Conservation (phyloP, 2,113 vertebrate species). For the Cynocephalus volans region DNA sequence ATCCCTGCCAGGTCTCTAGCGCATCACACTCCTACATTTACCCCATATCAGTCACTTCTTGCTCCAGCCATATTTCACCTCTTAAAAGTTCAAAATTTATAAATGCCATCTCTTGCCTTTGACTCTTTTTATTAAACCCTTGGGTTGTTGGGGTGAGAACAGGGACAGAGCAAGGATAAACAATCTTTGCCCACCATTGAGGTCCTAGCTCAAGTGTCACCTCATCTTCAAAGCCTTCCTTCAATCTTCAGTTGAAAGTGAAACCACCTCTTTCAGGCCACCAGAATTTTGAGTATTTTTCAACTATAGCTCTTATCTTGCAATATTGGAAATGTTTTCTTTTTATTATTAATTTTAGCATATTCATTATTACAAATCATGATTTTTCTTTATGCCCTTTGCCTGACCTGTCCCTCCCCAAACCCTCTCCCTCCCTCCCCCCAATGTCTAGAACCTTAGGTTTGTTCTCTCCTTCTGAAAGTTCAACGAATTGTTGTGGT, state of each 20-base stretch:
- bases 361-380: too few species aligned
- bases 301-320: not conserved
- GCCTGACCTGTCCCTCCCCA: too few species aligned
- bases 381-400: too few species aligned
- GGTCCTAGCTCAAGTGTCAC: not conserved
- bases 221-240: not conserved
- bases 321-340: too few species aligned
- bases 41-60: not conserved
- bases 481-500: too few species aligned
- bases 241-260: not conserved
- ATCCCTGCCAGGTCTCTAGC: not conserved
- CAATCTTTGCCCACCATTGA: not conserved
- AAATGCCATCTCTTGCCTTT: not conserved
- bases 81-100: not conserved
- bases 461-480: too few species aligned
- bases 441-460: too few species aligned
- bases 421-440: too few species aligned
- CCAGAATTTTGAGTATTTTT: not conserved
- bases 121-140: not conserved
- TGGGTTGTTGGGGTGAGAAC: not conserved
- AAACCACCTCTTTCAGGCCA: not conserved
- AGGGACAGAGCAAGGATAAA: not conserved
- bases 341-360: too few species aligned
- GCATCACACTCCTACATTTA: not conserved
- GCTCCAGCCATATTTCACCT: not conserved